Percentiles rank a stretch among this genome's conserved stretches.
Evolutionary conservation across 2,113 vertebrate genomes (phyloP).

Genomic region (Crotophaga sulcirostris): DNA sequence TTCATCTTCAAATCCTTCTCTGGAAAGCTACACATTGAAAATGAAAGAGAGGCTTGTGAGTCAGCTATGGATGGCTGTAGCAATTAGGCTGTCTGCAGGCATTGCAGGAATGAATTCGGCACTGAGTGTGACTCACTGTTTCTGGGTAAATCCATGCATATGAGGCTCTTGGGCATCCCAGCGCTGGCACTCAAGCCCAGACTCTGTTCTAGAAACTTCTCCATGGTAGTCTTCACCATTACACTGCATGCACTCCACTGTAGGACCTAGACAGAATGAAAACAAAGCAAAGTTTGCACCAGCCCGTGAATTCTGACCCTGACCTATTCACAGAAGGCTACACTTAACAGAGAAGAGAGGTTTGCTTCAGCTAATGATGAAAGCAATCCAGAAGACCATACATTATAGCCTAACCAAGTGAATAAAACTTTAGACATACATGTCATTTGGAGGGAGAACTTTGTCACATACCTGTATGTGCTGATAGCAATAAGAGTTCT

Average conservation of each 20-base stretch:
- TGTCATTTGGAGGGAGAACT: neutral
- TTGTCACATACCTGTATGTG: neutral
- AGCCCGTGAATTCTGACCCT: neutral
- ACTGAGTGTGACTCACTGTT: slow-evolving; percentile 74
- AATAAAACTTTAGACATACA: neutral
- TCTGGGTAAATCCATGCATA: slow-evolving; percentile 83
- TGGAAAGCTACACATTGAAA: slow-evolving; percentile 79
- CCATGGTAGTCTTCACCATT: slow-evolving; percentile 91
- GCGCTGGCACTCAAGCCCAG: slow-evolving; percentile 74
- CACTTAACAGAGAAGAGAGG: neutral
- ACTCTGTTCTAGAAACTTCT: slow-evolving; percentile 80
- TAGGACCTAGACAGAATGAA: neutral
- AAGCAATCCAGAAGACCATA: neutral
- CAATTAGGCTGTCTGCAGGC: neutral
- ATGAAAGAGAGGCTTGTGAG: neutral
- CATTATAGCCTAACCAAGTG: neutral
- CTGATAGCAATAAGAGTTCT: neutral
- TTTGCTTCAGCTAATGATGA: neutral
- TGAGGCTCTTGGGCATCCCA: slow-evolving; percentile 91
- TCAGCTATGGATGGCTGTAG: neutral
- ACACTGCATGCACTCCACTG: slow-evolving; percentile 89
- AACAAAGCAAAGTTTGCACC: neutral
- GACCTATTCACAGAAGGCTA: neutral
- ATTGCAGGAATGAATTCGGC: neutral
- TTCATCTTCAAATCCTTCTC: slow-evolving; percentile 88